phyloP scores from a whole-genome alignment of 2,888 invertebrate species.

The Dryadula phaetusa region DNA sequence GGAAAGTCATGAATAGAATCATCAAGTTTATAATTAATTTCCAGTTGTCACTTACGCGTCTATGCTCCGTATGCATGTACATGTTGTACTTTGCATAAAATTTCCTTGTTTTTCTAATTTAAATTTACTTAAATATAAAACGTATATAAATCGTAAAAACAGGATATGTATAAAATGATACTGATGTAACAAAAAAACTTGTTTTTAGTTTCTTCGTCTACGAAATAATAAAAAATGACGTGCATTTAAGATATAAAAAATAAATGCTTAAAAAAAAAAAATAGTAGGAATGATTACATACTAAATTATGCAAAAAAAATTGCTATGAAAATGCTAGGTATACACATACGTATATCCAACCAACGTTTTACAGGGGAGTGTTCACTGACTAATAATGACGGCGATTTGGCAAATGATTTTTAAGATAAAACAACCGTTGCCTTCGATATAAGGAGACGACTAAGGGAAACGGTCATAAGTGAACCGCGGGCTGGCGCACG shows the following conservation, averaged over 20 bases:
- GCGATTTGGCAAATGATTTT: conserved; percentile 28
- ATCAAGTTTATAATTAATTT: neutral
- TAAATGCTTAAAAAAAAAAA: neutral
- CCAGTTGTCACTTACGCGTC: neutral
- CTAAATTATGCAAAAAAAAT: too few relatives aligned
- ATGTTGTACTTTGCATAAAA: too few relatives aligned
- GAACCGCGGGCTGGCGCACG: conserved; percentile 31
- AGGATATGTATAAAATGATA: too few relatives aligned
- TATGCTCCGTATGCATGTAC: too few relatives aligned
- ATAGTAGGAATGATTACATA: neutral
- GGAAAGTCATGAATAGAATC: neutral
- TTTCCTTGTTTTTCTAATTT: neutral
- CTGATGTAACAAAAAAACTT: too few relatives aligned
- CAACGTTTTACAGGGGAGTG: conserved; percentile 41
- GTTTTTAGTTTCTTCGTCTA: too few relatives aligned
- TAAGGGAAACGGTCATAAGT: conserved; percentile 35
- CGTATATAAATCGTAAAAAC: too few relatives aligned
- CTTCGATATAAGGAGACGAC: conserved; percentile 44
- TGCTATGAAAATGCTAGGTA: too few relatives aligned
- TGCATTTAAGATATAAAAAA: too few relatives aligned
- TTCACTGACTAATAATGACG: conserved; percentile 48
- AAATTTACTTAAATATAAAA: too few relatives aligned
- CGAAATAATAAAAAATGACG: too few relatives aligned
- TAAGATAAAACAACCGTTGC: conserved; percentile 42
- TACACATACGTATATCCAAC: neutral